A percentile compares a stretch with the other conserved stretches of the same genome.
Conservation (phyloP, 2,888 invertebrate genomes). For the Epirrhoe alternata region DNA sequence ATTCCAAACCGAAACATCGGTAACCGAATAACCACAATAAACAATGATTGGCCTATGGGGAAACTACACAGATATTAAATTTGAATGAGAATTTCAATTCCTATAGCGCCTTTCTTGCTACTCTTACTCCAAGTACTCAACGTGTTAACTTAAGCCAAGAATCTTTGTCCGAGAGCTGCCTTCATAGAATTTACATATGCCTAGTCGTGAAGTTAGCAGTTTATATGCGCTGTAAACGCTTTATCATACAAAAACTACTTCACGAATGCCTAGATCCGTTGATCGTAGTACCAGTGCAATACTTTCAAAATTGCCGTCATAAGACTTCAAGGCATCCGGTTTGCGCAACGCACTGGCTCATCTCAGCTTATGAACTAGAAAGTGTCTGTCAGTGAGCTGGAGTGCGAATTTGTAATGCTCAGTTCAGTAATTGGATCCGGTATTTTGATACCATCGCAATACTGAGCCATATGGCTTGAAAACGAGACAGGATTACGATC, state of each 20-base stretch:
- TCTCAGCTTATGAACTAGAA: slow-evolving; percentile 27
- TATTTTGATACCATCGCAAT: neutral
- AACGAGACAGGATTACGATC: too few relatives aligned
- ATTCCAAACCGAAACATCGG: too few relatives aligned
- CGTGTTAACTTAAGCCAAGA: too few relatives aligned
- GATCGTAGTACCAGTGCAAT: slow-evolving; percentile 6
- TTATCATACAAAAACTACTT: too few relatives aligned
- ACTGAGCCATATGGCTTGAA: neutral
- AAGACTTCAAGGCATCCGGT: slow-evolving; percentile 22
- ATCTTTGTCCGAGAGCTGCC: neutral
- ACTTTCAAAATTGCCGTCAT: slow-evolving; percentile 17
- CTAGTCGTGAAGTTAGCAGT: neutral
- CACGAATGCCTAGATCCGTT: too few relatives aligned
- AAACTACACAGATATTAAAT: too few relatives aligned
- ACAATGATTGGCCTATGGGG: too few relatives aligned
- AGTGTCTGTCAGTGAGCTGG: slow-evolving; percentile 18
- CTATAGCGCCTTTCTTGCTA: too few relatives aligned
- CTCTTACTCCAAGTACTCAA: too few relatives aligned
- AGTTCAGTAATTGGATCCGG: neutral
- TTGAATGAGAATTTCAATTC: too few relatives aligned
- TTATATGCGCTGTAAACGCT: neutral
- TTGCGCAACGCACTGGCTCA: slow-evolving; percentile 26
- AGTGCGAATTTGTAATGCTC: slow-evolving; percentile 9
- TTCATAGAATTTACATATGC: neutral
- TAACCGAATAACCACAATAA: too few relatives aligned